Conservation (phyloP, 2,797 vertebrate genomes). For the Dryobates pubescens region DNA sequence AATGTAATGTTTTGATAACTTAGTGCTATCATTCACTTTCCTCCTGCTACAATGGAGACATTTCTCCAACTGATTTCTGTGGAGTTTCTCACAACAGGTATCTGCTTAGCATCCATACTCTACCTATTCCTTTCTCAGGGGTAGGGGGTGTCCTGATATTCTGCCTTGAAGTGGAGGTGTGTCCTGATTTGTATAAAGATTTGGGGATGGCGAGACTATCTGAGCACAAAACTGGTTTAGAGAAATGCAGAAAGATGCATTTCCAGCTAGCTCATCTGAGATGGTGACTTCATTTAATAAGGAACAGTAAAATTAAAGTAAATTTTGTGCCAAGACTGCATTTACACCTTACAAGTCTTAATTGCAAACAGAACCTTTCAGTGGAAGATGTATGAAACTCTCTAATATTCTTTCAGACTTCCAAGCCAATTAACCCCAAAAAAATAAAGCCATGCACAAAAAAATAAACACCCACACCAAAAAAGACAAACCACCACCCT, state of each 20-base stretch:
- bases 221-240: not conserved
- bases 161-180: not conserved
- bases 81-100: not conserved
- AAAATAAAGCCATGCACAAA: not conserved
- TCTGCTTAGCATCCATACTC: fast-evolving
- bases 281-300: not conserved
- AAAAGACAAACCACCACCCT: not conserved
- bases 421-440: not conserved
- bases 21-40: not conserved
- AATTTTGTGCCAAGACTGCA: not conserved
- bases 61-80: not conserved
- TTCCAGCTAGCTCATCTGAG: not conserved
- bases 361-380: not conserved
- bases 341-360: not conserved
- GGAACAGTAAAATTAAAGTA: not conserved
- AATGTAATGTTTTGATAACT: not conserved
- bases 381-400: not conserved
- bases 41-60: not conserved
- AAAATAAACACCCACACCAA: too few relatives aligned
- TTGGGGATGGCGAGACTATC: not conserved
- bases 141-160: not conserved
- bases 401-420: not conserved
- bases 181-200: not conserved
- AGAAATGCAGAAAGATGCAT: not conserved
- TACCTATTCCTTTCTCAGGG: not conserved